phyloP scores from a whole-genome alignment of 2,113 vertebrate genomes.

The Boulengeromyrus knoepffleri region DNA sequence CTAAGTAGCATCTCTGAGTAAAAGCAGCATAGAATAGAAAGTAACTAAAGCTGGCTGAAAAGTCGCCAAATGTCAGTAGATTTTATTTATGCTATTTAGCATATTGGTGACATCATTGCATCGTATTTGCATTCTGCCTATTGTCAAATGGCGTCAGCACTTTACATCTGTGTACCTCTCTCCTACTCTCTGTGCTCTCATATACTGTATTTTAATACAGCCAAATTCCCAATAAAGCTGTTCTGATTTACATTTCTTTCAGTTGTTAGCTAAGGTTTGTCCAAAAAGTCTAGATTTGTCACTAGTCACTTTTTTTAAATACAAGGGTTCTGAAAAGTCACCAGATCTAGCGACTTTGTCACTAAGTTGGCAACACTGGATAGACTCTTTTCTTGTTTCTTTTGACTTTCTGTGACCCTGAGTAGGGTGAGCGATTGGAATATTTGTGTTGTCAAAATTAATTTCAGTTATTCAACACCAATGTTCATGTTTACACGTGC shows the following conservation, averaged over 20 bases:
- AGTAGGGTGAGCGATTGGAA: constrained; percentile 2
- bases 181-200: not conserved
- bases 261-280: not conserved
- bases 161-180: not conserved
- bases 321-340: not conserved
- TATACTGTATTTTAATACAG: not conserved
- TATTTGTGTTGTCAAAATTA: constrained; percentile 62
- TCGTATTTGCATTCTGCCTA: not conserved
- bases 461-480: constrained; percentile 56
- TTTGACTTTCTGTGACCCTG: not conserved
- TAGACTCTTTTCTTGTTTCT: not conserved
- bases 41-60: not conserved
- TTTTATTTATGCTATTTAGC: not conserved
- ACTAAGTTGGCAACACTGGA: not conserved
- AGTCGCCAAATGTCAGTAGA: not conserved
- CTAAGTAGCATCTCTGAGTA: not conserved
- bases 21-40: not conserved
- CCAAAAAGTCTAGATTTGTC: not conserved
- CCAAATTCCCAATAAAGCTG: not conserved
- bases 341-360: not conserved
- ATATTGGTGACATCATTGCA: not conserved
- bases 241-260: not conserved
- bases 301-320: not conserved
- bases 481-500: constrained; percentile 53
- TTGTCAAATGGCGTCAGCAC: not conserved